These are phyloP conservation scores for Onychomys leucogaster DNA, from an alignment of 2,797 vertebrate species.

Conservation along the genomic window DNA sequence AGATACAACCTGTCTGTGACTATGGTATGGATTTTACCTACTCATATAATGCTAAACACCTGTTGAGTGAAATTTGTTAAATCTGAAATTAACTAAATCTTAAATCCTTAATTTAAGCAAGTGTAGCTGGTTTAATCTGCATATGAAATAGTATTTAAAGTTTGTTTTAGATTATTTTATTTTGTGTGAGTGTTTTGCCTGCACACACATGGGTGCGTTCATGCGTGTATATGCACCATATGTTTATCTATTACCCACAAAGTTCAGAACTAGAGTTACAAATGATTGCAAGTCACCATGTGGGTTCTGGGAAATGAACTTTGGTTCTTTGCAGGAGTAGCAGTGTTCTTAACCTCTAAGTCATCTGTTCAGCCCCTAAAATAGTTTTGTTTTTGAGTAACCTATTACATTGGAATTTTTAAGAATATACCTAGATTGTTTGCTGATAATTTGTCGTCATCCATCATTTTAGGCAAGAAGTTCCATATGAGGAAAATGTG, in stretches of 20 bases:
- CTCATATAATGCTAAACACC: not conserved
- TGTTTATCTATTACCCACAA: not conserved
- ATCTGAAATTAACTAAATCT: not conserved
- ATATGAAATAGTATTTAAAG: not conserved
- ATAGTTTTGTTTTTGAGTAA: not conserved
- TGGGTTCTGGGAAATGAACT: too few species aligned
- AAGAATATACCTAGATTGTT: not conserved
- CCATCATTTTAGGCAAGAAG: slow-evolving; percentile 89
- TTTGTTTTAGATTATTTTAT: not conserved
- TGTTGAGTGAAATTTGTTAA: slow-evolving; percentile 2
- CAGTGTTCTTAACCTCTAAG: not conserved
- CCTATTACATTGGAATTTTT: slow-evolving; percentile 52
- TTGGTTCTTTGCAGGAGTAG: not conserved
- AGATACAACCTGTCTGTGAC: not conserved
- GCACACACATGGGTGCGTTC: not conserved
- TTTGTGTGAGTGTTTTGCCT: not conserved
- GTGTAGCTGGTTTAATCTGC: not conserved
- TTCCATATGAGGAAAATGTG: slow-evolving; percentile 89
- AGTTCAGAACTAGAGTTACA: not conserved
- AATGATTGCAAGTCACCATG: not conserved
- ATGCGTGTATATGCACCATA: not conserved
- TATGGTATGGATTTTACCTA: slow-evolving; percentile 34
- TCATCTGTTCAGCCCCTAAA: not conserved
- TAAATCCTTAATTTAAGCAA: slow-evolving; percentile 50
- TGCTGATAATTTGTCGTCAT: slow-evolving; percentile 62